Conservation (phyloP, 2,113 vertebrate species). For the Elgaria multicarinata region DNA sequence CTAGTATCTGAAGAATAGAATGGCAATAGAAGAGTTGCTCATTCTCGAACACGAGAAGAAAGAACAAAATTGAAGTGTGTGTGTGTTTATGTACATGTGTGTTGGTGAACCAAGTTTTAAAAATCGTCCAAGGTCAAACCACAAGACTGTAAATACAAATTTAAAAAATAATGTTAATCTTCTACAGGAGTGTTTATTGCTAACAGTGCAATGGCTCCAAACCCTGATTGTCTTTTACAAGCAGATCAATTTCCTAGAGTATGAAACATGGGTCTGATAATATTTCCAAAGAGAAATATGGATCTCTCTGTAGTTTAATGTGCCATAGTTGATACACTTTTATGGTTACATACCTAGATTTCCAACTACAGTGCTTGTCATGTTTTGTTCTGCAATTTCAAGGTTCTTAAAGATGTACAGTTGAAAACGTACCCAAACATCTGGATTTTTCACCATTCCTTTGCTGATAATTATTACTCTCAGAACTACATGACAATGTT, state of each 20-base stretch:
- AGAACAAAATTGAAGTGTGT: neutral
- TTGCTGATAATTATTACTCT: neutral
- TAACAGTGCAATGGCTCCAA: neutral
- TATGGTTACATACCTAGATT: neutral
- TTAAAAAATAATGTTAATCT: neutral
- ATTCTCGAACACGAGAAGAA: neutral
- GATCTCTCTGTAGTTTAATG: slow-evolving; percentile 11
- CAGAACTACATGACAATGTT: neutral
- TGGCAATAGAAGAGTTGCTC: neutral
- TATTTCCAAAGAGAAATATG: slow-evolving; percentile 15
- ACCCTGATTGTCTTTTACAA: neutral
- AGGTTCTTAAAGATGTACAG: neutral
- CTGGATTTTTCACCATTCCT: neutral
- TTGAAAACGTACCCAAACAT: neutral
- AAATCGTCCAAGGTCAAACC: neutral
- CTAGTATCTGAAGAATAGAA: neutral
- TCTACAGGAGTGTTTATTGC: neutral
- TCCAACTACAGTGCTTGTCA: neutral
- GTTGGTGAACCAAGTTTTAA: neutral
- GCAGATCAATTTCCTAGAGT: neutral
- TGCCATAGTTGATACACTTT: slow-evolving; percentile 19
- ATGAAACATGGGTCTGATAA: slow-evolving; percentile 1
- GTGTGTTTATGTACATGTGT: too few species aligned
- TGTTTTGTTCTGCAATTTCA: neutral
- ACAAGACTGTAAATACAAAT: neutral